phyloP scores from a whole-genome alignment of 2,113 vertebrate species.

The Isichthys henryi region DNA sequence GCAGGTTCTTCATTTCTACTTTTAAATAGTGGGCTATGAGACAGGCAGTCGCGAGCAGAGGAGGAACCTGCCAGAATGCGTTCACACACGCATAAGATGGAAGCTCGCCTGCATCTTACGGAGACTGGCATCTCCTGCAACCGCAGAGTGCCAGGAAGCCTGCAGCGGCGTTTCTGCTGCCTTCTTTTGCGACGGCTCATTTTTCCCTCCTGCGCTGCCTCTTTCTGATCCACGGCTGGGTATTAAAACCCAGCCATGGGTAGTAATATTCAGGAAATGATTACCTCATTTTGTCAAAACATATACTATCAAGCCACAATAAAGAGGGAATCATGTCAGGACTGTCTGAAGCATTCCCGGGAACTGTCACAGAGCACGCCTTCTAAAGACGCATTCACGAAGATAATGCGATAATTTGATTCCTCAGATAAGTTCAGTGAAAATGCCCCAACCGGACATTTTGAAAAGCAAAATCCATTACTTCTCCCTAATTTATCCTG shows the following conservation, averaged over 20 bases:
- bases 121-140: not conserved
- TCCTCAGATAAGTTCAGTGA: constrained; percentile 65
- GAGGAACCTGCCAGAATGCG: not conserved
- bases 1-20: not conserved
- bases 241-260: constrained; percentile 38
- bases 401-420: constrained; percentile 72
- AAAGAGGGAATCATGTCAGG: constrained; percentile 60
- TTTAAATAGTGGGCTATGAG: constrained; percentile 11
- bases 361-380: constrained; percentile 59
- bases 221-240: constrained; percentile 36
- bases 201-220: constrained; percentile 44
- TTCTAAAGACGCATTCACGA: constrained; percentile 61
- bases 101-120: not conserved
- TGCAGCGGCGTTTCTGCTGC: not conserved
- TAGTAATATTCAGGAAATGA: constrained; percentile 47
- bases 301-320: constrained; percentile 57
- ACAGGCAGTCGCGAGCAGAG: not conserved
- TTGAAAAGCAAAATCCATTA: constrained; percentile 70
- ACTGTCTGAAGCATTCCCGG: constrained; percentile 63
- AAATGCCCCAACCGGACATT: constrained; percentile 64
- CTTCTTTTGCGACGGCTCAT: not conserved
- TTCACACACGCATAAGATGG: not conserved
- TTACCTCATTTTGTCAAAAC: constrained; percentile 55
- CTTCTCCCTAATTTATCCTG: constrained; percentile 67
- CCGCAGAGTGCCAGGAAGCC: not conserved